Base-by-base conservation (phyloP, 2,797 vertebrate species). In the Emys orbicularis region DNA sequence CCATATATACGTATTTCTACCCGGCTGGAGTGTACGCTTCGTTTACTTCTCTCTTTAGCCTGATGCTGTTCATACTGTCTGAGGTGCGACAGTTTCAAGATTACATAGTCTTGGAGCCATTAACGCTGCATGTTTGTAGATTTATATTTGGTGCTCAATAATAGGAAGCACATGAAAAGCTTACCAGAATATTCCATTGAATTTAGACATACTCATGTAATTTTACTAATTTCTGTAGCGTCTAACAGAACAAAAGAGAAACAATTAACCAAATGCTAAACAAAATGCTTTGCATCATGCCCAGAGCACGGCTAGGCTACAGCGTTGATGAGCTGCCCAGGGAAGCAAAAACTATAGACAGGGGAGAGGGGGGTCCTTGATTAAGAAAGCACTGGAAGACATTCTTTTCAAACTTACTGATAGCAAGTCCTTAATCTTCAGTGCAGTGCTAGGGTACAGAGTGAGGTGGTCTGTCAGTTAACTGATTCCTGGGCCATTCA, bases 51-150 rank as follows among this genome's bases (percentile, higher is more conserved):
- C 57, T 85, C 31, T 81, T 49, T 65, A 88, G 53, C 49, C 56
- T 81, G 76, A 84, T 79, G 49, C 65, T 54, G 23, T 74, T 68
- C 6, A 3, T 41, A 29, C 21, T 57, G 13, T 76, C 80, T 59
- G 37, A 93, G 25, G 19, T 81, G 15, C 34, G 8, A 29, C 61
- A 65, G 34, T 65, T 65, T 31, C 18, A 29, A 89, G 56, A 81
- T 79, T 31, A 77, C 74, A 41, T 23, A 72, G 89, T 89, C 53
- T 86, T 91, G 56, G n/a, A 44, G 56, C 47, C 80, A 54, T 87
- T 89, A 89, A 68, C 13, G 76, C 49, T 81, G 41, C 53, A 89
- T 76, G 7, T 79, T 79, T 89, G 57, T 53, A 50, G 87, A 87
- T 87, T 91, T 89, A 81, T 65, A 54, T 52, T 50, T 49, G 21